Evolutionary conservation across 2,113 vertebrate genomes (phyloP).

Genomic region (Ascaphus truei): DNA sequence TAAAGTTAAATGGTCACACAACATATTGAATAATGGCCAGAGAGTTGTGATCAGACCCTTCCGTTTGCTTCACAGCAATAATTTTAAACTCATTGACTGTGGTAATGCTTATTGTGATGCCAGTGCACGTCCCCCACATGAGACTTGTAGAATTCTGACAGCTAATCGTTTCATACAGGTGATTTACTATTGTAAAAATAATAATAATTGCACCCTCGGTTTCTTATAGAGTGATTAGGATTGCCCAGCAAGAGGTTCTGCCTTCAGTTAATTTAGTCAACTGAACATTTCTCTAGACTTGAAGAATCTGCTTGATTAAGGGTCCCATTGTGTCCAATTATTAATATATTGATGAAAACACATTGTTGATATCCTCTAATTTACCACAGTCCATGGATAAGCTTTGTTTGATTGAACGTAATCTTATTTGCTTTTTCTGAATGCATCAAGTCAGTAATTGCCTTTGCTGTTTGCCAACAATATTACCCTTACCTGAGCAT

Average conservation of each 20-base stretch:
- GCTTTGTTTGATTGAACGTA: not conserved
- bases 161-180: not conserved
- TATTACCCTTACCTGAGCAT: not conserved
- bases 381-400: not conserved
- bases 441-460: not conserved
- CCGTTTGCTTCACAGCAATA: too few species aligned
- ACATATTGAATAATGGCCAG: too few species aligned
- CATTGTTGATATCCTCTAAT: not conserved
- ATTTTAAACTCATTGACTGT: not conserved
- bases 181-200: not conserved
- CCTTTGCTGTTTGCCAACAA: not conserved
- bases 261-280: too few species aligned
- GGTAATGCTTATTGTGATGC: too few species aligned
- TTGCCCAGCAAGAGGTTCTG: not conserved
- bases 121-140: too few species aligned
- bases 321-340: not conserved
- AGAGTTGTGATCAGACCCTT: too few species aligned
- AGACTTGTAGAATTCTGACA: not conserved
- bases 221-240: not conserved
- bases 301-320: too few species aligned
- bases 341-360: not conserved
- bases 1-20: too few species aligned
- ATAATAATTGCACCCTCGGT: not conserved
- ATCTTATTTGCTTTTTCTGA: not conserved
- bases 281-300: not conserved